Evolutionary conservation across 2,113 vertebrate species (phyloP), one percentile per base, ranked within the genome.

Genomic region (Athene cunicularia): DNA sequence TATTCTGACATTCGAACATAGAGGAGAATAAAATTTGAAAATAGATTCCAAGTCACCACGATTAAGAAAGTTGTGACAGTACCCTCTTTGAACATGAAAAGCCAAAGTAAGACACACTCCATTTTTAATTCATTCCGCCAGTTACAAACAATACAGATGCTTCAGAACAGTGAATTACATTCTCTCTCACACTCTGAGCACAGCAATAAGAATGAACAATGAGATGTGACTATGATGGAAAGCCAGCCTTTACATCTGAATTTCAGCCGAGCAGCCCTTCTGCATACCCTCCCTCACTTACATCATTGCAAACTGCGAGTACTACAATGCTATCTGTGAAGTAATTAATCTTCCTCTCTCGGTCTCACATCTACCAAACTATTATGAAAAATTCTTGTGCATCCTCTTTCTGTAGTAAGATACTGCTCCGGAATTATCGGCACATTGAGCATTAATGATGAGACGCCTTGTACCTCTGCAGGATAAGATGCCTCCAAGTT

Each of bases 201-300:
- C 30, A 5, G 72, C 74, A 66, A 11, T 66, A 71, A 87, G 88
- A 83, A 81, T 83, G 95, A 91, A 89, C 95, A 96, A 92, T 85
- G 94, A 84, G 81, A 88, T 74, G 86, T 80, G 88, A 53, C 75
- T 58, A 11, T 80, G 94, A 97, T 56, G 92, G 93, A 97, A 39
- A 37, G 12, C 45, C 88, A 56, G 90, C 53, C 82, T 89, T 84
- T 41, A 5, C 53, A 4, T 76, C 88, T 60, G 26, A 52, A 90
- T 94, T 75, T 82, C 70, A 93, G 22, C 56, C 7, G 7, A 79
- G 53, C 4, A 82, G 62, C 20, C 63, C 60, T 75, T 66, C 64
- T 62, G 73, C 62, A 11, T 14, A 39, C 66, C 26, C 35, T 74
- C 41, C 71, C 71, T 80, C 77, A 19, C 60, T 76, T 35, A 33